Percentiles rank a stretch among this genome's conserved stretches.
Evolutionary conservation across 2,797 vertebrate genomes (phyloP).

Genomic region (Hyperoplus lanceolatus): DNA sequence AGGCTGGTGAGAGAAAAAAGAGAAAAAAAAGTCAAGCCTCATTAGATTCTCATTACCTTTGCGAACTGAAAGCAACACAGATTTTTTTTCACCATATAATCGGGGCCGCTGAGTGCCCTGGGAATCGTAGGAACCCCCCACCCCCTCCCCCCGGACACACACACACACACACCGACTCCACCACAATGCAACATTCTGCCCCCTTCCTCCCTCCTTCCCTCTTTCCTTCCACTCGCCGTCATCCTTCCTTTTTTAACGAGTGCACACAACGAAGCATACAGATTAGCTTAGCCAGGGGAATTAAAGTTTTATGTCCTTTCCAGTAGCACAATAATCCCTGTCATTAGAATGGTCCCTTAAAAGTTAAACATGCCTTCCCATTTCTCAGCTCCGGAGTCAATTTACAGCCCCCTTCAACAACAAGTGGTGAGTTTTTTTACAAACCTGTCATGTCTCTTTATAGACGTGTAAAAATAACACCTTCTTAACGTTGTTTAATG

Average conservation of each 20-base stretch:
- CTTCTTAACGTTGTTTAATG: slow-evolving; percentile 62
- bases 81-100: slow-evolving; percentile 85
- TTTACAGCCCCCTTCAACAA: slow-evolving; percentile 80
- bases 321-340: slow-evolving; percentile 87
- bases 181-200: slow-evolving; percentile 22
- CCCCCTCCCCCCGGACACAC: background rate
- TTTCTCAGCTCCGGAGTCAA: slow-evolving; percentile 83
- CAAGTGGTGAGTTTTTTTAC: slow-evolving; percentile 79
- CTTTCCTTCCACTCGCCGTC: slow-evolving; percentile 49
- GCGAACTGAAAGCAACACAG: slow-evolving; percentile 89
- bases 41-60: slow-evolving; percentile 96
- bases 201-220: slow-evolving; percentile 19
- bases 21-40: slow-evolving; percentile 90
- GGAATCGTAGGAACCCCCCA: slow-evolving; percentile 84
- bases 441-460: slow-evolving; percentile 80
- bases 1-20: background rate
- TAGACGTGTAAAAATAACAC: slow-evolving; percentile 58
- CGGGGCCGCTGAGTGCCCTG: slow-evolving; percentile 86
- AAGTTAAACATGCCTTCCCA: slow-evolving; percentile 88
- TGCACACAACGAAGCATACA: slow-evolving; percentile 91
- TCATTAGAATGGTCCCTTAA: slow-evolving; percentile 90
- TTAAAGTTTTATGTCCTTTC: slow-evolving; percentile 89
- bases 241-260: slow-evolving; percentile 85
- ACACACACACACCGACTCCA: slow-evolving; percentile 17
- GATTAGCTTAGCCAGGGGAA: slow-evolving; percentile 85